These are phyloP conservation scores for Chinchilla lanigera DNA, from an alignment of 2,113 vertebrate genomes.

Conservation along the genomic window DNA sequence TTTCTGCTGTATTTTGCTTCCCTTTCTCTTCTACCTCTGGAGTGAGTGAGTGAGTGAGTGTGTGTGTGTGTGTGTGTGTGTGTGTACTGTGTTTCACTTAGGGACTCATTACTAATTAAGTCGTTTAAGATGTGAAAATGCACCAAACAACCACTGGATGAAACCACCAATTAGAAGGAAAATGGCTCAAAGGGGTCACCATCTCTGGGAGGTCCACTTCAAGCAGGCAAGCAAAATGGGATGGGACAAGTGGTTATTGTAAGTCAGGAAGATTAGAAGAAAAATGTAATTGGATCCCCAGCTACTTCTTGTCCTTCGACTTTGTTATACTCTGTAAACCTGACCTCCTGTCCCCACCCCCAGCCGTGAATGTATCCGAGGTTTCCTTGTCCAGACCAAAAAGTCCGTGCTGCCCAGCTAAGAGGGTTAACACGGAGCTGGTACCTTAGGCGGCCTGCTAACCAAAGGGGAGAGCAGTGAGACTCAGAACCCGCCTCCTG, in stretches of 20 bases:
- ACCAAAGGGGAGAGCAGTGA: slow-evolving; percentile 31
- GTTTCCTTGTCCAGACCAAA: background rate
- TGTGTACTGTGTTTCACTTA: background rate
- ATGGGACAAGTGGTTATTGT: slow-evolving; percentile 59
- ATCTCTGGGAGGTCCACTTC: slow-evolving; percentile 62
- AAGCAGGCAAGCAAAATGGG: slow-evolving; percentile 67
- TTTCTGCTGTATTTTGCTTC: background rate
- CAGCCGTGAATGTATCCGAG: background rate
- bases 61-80: background rate
- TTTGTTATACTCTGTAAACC: background rate
- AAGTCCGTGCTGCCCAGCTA: slow-evolving; percentile 57
- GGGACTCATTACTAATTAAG: slow-evolving; percentile 62
- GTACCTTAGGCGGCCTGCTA: slow-evolving; percentile 29
- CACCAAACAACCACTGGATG: slow-evolving; percentile 15
- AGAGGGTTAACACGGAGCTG: background rate
- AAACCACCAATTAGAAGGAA: slow-evolving; percentile 54
- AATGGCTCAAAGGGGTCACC: slow-evolving; percentile 49
- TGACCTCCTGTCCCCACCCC: background rate
- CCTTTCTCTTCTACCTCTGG: background rate
- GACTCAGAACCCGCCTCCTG: slow-evolving; percentile 59
- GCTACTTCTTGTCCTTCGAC: background rate
- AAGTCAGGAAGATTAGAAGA: slow-evolving; percentile 54
- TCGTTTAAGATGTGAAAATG: slow-evolving; percentile 49
- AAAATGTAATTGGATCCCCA: slow-evolving; percentile 40
- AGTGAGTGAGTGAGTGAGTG: background rate